Evolutionary conservation across 30 jellyfish, hydroid and myxozoan genomes (phyloP), one percentile per base, ranked within the genome.

Genomic region (Cassiopea andromeda): DNA sequence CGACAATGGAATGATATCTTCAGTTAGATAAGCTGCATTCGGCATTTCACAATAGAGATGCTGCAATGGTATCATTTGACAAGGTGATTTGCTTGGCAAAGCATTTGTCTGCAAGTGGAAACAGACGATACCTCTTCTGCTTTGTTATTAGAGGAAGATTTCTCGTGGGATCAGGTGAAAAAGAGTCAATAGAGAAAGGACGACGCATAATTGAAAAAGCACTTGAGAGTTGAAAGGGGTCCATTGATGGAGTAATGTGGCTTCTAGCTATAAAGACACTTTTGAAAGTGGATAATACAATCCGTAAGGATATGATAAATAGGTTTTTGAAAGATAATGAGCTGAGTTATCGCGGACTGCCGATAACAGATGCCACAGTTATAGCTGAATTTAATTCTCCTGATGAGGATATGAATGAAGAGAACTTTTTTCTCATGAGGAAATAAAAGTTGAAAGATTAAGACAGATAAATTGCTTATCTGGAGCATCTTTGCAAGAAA

Each of bases 61-160:
- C 48, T 1, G 87, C 87, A 45, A 14, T 49, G 45, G 10, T 2
- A 54, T 19, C 44, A 16, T 78, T 78, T 54, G 60, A 18, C 58
- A 50, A 54, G 19, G 87, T 75, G 1, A 71, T 46, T 14, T 5
- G 60, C 16, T 10, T 49, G 2, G 74, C 73, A 0, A 48, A 78
- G 50, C 7, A 48, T 5, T 47, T 78, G 87, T 44, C 49, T 1
- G 75, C n/a, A 17, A 78, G 45, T 47, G 19, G 48, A 1, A 60
- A 78, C 87, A 78, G 50, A n/a, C 48, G 50, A 60, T 78, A 47
- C 70, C 12, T 8, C 7, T 58, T 77, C 6, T 44, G 45, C 38
- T 17, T 48, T 12, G 48, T 78, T 48, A 48, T 47, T 75, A 78
- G 14, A 78, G 87, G 87, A 14, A 78, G 87, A 71, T 78, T 78